Evolutionary conservation across 2,113 vertebrate species (phyloP).

Genomic region (human): DNA sequence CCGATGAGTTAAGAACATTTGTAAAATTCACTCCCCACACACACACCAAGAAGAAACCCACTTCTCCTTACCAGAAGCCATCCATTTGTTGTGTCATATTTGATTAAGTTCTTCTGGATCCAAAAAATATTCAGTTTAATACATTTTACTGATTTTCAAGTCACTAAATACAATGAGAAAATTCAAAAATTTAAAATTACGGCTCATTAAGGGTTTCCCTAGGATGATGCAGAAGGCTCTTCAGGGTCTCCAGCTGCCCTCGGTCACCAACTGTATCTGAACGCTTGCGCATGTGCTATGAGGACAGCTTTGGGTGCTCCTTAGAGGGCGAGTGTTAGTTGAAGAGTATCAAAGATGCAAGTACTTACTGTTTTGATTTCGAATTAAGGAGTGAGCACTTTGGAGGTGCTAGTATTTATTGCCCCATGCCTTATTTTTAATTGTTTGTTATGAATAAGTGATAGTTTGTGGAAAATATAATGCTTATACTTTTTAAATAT

Average conservation of each 20-base stretch:
- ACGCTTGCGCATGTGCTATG: background rate
- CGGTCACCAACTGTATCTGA: background rate
- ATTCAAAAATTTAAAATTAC: background rate
- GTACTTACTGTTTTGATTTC: background rate
- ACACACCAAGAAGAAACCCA: background rate
- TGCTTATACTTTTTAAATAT: slow-evolving; percentile 47
- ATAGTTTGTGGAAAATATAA: slow-evolving; percentile 12
- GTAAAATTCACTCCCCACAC: background rate
- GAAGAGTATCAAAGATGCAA: background rate
- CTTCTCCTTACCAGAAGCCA: background rate
- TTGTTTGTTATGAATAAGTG: slow-evolving; percentile 31
- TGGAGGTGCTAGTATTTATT: background rate
- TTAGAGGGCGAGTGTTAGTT: background rate
- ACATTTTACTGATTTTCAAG: slow-evolving; percentile 23
- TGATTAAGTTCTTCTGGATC: background rate
- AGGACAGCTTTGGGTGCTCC: background rate
- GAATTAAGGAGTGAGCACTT: background rate
- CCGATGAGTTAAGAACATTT: background rate
- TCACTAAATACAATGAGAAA: background rate
- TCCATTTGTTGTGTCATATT: background rate
- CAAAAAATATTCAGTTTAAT: background rate
- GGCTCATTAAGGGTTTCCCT: background rate
- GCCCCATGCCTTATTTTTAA: slow-evolving; percentile 30
- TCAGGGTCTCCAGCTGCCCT: background rate
- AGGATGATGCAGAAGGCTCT: background rate